Percentiles rank a stretch among this genome's conserved stretches.
Evolutionary conservation across 1,140 invertebrate genomes (phyloP).

Genomic region (Bradynema listronoti): DNA sequence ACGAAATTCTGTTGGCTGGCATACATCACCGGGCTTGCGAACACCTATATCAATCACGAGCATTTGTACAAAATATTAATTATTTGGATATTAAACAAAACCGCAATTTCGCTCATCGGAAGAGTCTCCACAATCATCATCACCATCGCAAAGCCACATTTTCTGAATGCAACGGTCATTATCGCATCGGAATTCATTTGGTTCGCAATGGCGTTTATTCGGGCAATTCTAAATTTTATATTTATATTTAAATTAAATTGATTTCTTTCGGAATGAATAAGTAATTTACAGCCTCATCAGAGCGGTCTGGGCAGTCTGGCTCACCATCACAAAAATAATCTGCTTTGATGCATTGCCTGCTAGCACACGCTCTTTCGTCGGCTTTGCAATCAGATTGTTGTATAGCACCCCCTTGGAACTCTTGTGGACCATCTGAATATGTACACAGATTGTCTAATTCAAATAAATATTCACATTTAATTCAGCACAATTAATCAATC

Average conservation of each 20-base stretch:
- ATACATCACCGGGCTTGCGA: slow-evolving; percentile 65
- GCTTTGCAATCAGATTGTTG: slow-evolving; percentile 63
- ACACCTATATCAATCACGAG: slow-evolving; percentile 34
- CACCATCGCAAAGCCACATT: slow-evolving; percentile 79
- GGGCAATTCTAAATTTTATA: slow-evolving; percentile 43
- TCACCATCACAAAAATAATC: slow-evolving; percentile 73
- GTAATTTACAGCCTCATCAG: slow-evolving; percentile 64
- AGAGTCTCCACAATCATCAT: slow-evolving; percentile 77
- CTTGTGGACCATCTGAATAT: slow-evolving; percentile 52
- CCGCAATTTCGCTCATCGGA: slow-evolving; percentile 62
- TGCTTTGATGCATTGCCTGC: slow-evolving; percentile 80
- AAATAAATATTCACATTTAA: background rate
- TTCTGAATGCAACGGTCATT: slow-evolving; percentile 83
- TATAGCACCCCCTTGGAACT: slow-evolving; percentile 39
- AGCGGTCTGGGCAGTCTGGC: slow-evolving; percentile 65
- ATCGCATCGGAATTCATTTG: slow-evolving; percentile 77
- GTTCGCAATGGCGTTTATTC: slow-evolving; percentile 67
- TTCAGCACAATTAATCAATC: background rate
- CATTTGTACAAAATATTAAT: background rate
- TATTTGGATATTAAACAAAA: slow-evolving; percentile 10
- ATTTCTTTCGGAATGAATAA: background rate
- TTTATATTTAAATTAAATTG: too few species aligned
- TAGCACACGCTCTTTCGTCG: slow-evolving; percentile 79
- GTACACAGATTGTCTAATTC: background rate
- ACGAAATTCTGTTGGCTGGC: slow-evolving; percentile 73